phyloP scores from a whole-genome alignment of 2,888 invertebrate species.

The Drymonia ruficornis region DNA sequence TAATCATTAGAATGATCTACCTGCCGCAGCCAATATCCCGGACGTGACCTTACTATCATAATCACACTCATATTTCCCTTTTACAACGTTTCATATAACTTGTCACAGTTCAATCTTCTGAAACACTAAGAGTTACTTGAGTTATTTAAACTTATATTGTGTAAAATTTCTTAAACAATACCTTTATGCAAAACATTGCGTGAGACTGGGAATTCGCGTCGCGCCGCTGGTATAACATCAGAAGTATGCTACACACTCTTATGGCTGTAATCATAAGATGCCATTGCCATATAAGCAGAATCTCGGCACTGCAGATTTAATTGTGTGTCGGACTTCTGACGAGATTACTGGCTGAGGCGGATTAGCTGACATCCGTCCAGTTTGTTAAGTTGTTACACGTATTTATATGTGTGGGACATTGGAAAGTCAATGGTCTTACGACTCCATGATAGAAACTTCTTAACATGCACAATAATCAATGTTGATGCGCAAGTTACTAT shows the following conservation, averaged over 20 bases:
- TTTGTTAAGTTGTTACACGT: slow-evolving; percentile 33
- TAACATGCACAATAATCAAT: slow-evolving; percentile 28
- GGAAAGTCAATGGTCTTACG: slow-evolving; percentile 48
- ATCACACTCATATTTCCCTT: slow-evolving; percentile 24
- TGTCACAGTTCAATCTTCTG: slow-evolving; percentile 24
- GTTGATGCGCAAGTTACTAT: slow-evolving; percentile 12
- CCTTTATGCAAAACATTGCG: slow-evolving; percentile 58
- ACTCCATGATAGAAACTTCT: slow-evolving; percentile 26
- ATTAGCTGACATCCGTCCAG: slow-evolving; percentile 41
- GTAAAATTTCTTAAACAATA: slow-evolving; percentile 56
- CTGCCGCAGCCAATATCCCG: slow-evolving; percentile 11
- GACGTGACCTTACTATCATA: slow-evolving; percentile 14
- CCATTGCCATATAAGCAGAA: slow-evolving; percentile 10
- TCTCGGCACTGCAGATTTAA: background rate
- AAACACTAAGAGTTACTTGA: slow-evolving; percentile 18
- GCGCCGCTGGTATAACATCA: slow-evolving; percentile 22
- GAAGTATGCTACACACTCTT: slow-evolving; percentile 15
- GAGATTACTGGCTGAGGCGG: slow-evolving; percentile 20
- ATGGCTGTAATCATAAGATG: slow-evolving; percentile 23
- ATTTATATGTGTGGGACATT: slow-evolving; percentile 52
- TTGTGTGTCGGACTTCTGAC: slow-evolving; percentile 20
- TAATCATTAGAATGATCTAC: background rate
- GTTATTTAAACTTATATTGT: slow-evolving; percentile 35
- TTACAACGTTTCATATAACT: slow-evolving; percentile 22
- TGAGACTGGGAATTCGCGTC: slow-evolving; percentile 58